phyloP scores from a whole-genome alignment of 2,797 vertebrate genomes.

The Hemitrygon akajei region DNA sequence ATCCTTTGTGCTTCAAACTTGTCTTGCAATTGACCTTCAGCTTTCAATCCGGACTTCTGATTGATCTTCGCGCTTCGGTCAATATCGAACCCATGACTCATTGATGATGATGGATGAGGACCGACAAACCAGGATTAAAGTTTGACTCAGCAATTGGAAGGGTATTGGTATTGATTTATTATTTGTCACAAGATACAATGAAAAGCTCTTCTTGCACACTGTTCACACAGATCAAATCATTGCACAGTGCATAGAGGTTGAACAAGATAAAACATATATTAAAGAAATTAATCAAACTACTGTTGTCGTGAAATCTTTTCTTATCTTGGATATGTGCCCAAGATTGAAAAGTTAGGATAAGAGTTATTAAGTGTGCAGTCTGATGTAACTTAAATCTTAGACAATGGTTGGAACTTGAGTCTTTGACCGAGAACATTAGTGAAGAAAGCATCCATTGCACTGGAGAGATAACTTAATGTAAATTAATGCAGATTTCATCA shows the following conservation, averaged over 20 bases:
- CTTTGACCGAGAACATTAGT: background rate
- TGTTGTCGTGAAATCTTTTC: background rate
- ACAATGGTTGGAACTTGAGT: background rate
- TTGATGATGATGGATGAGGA: no score
- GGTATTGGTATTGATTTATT: no score
- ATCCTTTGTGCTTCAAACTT: no score
- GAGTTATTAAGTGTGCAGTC: background rate
- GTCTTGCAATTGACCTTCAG: no score
- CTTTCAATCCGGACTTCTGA: no score
- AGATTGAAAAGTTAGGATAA: background rate
- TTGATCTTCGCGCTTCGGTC: no score
- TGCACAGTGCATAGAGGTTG: no score
- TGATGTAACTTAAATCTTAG: background rate
- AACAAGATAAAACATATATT: no score
- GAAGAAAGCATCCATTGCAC: background rate
- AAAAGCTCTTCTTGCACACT: no score
- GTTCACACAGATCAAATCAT: no score
- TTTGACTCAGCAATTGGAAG: background rate
- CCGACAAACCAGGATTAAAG: background rate
- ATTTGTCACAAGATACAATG: no score
- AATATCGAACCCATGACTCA: no score
- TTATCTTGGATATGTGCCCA: background rate
- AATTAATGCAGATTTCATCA: background rate
- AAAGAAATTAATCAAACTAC: background rate
- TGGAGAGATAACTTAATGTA: background rate